Evolutionary conservation across 2,113 vertebrate species (phyloP).

Genomic region (Pachypanchax playfairii): DNA sequence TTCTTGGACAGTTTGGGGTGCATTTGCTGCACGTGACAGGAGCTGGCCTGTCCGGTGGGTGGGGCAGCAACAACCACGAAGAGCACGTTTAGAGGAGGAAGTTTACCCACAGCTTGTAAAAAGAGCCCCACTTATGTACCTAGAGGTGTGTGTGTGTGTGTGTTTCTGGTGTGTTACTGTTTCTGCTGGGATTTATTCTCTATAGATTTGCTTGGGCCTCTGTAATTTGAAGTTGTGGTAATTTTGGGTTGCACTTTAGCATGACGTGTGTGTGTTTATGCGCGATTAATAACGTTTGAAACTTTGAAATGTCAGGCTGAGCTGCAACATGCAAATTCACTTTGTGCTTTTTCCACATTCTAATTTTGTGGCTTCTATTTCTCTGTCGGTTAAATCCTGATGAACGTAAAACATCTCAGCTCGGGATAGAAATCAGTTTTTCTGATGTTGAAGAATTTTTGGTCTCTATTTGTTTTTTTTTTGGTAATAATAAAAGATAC

Average conservation of each 20-base stretch:
- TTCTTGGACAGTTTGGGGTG: conserved; percentile 79
- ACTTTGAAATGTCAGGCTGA: conserved; percentile 38
- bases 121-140: conserved; percentile 50
- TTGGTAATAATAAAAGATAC: no score
- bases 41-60: conserved; percentile 66
- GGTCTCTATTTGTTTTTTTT: no score
- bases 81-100: conserved; percentile 63
- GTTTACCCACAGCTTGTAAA: conserved; percentile 58
- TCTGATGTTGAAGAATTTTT: no score
- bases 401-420: no score
- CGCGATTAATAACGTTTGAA: conserved; percentile 28
- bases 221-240: conserved; percentile 56
- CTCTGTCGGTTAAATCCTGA: background rate
- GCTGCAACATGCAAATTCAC: conserved; percentile 24
- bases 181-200: conserved; percentile 31
- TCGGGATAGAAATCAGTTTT: no score
- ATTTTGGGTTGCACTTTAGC: conserved; percentile 55
- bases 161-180: conserved; percentile 25
- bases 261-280: conserved; percentile 45
- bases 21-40: conserved; percentile 83
- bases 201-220: conserved; percentile 36
- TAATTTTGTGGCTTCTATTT: conserved; percentile 8
- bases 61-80: conserved; percentile 43
- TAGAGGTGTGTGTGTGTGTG: conserved; percentile 58
- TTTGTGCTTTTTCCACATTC: conserved; percentile 3